phyloP scores from a whole-genome alignment of 2,113 vertebrate species.

The Paraplagusia blochii region DNA sequence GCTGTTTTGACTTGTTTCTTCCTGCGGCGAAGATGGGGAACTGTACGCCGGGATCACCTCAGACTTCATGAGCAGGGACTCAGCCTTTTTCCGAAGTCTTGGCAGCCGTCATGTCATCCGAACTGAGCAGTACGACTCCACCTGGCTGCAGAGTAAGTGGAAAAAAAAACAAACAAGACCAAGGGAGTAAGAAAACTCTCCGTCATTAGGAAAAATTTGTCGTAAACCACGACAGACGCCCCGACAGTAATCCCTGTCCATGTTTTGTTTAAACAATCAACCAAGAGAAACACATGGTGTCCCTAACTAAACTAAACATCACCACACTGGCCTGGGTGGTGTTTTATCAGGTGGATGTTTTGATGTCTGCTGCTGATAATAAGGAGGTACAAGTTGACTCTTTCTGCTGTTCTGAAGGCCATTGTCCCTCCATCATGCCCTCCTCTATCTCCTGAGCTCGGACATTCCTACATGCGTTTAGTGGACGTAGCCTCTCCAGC shows the following conservation, averaged over 20 bases:
- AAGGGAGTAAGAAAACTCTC: not conserved
- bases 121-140: constrained; percentile 80
- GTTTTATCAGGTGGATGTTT: constrained; percentile 36
- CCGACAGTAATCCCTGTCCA: not conserved
- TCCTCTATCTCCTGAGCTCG: not conserved
- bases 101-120: constrained; percentile 77
- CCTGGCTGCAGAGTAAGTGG: constrained; percentile 77
- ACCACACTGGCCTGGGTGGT: not conserved
- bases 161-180: constrained; percentile 6
- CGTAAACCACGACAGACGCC: not conserved
- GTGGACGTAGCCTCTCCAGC: constrained; percentile 1
- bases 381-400: constrained; percentile 36
- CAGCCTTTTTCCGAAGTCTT: constrained; percentile 79
- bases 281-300: no score
- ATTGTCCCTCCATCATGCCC: not conserved
- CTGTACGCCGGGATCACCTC: constrained; percentile 81
- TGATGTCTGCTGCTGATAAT: constrained; percentile 46
- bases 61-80: constrained; percentile 81
- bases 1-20: not conserved
- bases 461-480: constrained; percentile 4
- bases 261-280: not conserved
- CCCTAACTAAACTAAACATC: not conserved
- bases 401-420: constrained; percentile 35
- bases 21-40: constrained; percentile 68
- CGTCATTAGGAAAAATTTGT: not conserved